Evolutionary conservation across 2,113 vertebrate genomes (phyloP), one percentile per base, ranked within the genome.

Genomic region (Dunckerocampus dactyliophorus): DNA sequence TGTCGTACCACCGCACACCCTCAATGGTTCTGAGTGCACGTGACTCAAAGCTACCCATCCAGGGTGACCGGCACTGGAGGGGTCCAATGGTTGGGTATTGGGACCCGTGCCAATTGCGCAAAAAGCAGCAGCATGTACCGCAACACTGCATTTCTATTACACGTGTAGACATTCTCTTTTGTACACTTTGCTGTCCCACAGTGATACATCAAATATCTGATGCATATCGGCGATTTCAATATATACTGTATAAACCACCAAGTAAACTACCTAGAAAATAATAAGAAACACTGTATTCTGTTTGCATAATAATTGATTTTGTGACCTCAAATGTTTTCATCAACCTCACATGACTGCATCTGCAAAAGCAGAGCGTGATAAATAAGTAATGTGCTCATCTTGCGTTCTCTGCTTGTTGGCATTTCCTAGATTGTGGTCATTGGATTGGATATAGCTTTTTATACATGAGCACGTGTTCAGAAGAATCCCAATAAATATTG

Each of bases 251-350:
- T 80, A 76, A 85, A 73, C 72, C 76, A 20, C 53, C 0, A n/a
- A 69, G 12, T 66, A 48, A 66, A 82, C 42, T n/a, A 56, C 56
- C 71, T 71, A 53, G 20, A 78, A 72, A 75, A 80, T 61, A 52
- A 56, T 39, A 67, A 71, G 65, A 71, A 77, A 65, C 60, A 46
- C 62, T 77, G 71, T 65, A 81, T 83, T 75, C 31, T 43, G 62
- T 85, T 87, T 85, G 78, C 83, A 87, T 87, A 72, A 58, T 77
- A 79, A 86, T 86, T 65, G 12, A 51, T 68, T 61, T 65, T 47
- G 61, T 54, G 19, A 50, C 59, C 54, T 69, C 34, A 62, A 65
- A 72, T 59, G 21, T 80, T 72, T 80, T 78, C 58, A 56, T 75
- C 77, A 83, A 71, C 52, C 67, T 72, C 70, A 74, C 59, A 63